A percentile compares a stretch with the other conserved stretches of the same genome.
phyloP scores from a whole-genome alignment of 2,888 invertebrate genomes.

The Volucella bombylans region DNA sequence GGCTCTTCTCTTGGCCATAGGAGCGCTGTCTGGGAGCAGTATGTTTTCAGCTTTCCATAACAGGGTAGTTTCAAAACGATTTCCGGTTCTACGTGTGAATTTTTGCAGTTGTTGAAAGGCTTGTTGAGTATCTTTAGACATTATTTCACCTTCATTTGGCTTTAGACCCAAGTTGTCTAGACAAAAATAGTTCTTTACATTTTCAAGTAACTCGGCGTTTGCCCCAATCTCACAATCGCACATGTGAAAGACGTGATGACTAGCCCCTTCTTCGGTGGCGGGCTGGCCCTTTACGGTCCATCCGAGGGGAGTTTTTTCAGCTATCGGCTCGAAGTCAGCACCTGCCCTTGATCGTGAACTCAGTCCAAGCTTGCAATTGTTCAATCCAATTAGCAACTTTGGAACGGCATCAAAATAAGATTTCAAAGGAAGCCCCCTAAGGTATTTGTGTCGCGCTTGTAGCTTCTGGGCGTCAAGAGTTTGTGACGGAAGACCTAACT shows the following conservation, averaged over 20 bases:
- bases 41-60: constrained; percentile 1
- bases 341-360: no score
- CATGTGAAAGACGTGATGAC: constrained; percentile 32
- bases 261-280: constrained; percentile 4
- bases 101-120: constrained; percentile 7
- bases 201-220: constrained; percentile 27
- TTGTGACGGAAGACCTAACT: background rate
- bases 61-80: constrained; percentile 1
- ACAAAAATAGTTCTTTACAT: constrained; percentile 40
- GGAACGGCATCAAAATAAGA: no score
- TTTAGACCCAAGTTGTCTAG: constrained; percentile 38
- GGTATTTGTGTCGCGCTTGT: no score
- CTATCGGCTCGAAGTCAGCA: constrained; percentile 12
- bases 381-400: no score
- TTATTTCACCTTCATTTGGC: background rate
- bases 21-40: background rate
- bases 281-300: background rate
- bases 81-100: background rate
- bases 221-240: constrained; percentile 39
- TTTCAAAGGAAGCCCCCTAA: no score
- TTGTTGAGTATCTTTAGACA: constrained; percentile 6
- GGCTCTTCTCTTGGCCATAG: constrained; percentile 10
- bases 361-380: no score
- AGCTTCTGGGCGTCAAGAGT: no score
- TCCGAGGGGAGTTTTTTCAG: no score